phyloP scores from a whole-genome alignment of 2,113 vertebrate genomes.

The Nesogale talazaci region DNA sequence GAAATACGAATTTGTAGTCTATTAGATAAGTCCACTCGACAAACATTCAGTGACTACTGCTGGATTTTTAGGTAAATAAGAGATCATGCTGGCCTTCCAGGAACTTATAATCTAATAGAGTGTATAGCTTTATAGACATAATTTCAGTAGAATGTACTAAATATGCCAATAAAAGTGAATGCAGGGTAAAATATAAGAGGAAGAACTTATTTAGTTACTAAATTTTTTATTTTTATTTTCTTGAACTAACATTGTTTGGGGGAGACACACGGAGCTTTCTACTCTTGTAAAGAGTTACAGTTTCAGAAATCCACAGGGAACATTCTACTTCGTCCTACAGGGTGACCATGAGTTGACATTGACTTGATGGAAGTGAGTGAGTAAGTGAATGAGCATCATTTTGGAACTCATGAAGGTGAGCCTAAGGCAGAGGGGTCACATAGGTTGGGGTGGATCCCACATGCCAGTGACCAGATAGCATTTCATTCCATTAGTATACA shows the following conservation, averaged over 20 bases:
- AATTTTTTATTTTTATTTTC: too few relatives aligned
- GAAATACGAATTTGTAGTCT: background rate
- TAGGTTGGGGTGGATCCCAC: background rate
- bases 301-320: too few relatives aligned
- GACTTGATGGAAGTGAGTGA: background rate
- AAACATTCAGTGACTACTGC: conserved; percentile 20
- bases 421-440: background rate
- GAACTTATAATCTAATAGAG: background rate
- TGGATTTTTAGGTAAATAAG: conserved; percentile 24
- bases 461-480: background rate
- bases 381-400: background rate
- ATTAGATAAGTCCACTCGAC: background rate
- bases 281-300: too few relatives aligned
- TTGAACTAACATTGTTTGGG: too few relatives aligned
- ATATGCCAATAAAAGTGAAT: too few relatives aligned
- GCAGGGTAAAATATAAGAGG: too few relatives aligned
- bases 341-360: too few relatives aligned
- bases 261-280: too few relatives aligned
- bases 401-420: background rate
- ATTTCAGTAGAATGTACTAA: too few relatives aligned
- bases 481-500: background rate
- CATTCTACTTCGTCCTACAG: too few relatives aligned
- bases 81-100: background rate
- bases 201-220: too few relatives aligned
- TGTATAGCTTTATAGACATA: background rate